These are phyloP conservation scores for Agonopterix arenella DNA, from an alignment of 2,888 invertebrate genomes.

Conservation along the genomic window DNA sequence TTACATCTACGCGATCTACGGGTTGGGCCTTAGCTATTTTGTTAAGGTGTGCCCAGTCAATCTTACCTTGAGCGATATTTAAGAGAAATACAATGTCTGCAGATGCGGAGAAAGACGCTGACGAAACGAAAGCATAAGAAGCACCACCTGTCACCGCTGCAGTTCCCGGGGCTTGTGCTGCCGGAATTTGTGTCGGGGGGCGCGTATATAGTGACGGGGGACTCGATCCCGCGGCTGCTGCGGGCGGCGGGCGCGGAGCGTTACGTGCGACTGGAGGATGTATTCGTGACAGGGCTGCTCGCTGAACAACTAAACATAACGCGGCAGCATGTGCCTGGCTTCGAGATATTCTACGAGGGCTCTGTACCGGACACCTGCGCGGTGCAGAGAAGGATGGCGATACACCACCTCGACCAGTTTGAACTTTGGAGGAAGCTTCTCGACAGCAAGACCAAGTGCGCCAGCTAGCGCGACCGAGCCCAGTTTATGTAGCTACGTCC, in stretches of 20 bases:
- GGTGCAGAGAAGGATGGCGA: slow-evolving; percentile 87
- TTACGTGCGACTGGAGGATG: slow-evolving; percentile 93
- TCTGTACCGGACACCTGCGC: slow-evolving; percentile 88
- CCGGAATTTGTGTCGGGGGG: slow-evolving; percentile 97
- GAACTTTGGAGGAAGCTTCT: slow-evolving; percentile 6
- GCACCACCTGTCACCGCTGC: slow-evolving; percentile 80
- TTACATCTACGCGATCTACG: too few species aligned
- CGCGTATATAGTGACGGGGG: slow-evolving; percentile 89
- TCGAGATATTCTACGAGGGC: slow-evolving; percentile 83
- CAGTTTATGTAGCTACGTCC: too few species aligned
- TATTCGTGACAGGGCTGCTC: slow-evolving; percentile 93
- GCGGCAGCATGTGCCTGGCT: slow-evolving; percentile 80
- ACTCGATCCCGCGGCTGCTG: slow-evolving; percentile 84
- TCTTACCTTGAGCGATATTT: too few species aligned
- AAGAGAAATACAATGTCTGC: too few species aligned
- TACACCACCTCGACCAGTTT: slow-evolving; percentile 77
- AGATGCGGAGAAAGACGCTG: too few species aligned
- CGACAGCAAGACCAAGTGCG: slow-evolving; percentile 83
- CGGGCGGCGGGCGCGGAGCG: slow-evolving; percentile 78
- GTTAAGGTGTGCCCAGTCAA: too few species aligned
- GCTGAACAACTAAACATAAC: slow-evolving; percentile 83
- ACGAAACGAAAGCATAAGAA: background rate
- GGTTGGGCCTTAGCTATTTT: too few species aligned
- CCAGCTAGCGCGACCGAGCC: slow-evolving; percentile 49
- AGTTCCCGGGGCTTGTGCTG: slow-evolving; percentile 84